A percentile compares a stretch with the other conserved stretches of the same genome.
These are phyloP conservation scores for Dryobates pubescens DNA, from an alignment of 2,797 vertebrate genomes.

Conservation along the genomic window DNA sequence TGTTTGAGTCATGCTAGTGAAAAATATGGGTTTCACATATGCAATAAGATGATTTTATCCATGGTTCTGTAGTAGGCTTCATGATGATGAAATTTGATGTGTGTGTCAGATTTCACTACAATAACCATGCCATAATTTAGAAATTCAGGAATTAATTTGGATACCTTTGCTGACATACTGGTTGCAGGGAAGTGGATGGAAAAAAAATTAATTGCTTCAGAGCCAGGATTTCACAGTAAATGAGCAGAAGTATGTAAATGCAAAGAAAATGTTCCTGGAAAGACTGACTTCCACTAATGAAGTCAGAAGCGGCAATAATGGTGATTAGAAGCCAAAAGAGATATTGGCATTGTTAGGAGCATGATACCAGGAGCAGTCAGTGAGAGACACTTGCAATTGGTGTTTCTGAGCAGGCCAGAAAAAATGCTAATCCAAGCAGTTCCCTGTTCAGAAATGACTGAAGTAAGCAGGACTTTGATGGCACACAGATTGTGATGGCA, in stretches of 20 bases:
- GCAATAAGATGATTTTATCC: background rate
- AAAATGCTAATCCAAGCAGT: background rate
- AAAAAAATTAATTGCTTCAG: background rate
- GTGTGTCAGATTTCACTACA: background rate
- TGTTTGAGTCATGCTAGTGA: background rate
- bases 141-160: background rate
- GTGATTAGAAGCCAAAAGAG: background rate
- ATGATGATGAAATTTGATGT: background rate
- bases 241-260: background rate
- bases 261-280: background rate
- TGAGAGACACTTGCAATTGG: background rate
- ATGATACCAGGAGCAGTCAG: background rate
- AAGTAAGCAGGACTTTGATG: background rate
- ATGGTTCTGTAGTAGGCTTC: background rate
- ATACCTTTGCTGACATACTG: background rate
- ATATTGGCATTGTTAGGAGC: background rate
- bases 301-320: background rate
- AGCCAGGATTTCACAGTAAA: background rate
- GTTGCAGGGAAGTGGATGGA: background rate
- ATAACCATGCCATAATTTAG: background rate
- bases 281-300: background rate
- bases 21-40: background rate
- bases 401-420: background rate
- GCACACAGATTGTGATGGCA: rapidly evolving
- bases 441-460: background rate